Percentiles rank a stretch among this genome's conserved stretches.
Conservation (phyloP, 2,113 vertebrate genomes). For the Camelus dromedarius region DNA sequence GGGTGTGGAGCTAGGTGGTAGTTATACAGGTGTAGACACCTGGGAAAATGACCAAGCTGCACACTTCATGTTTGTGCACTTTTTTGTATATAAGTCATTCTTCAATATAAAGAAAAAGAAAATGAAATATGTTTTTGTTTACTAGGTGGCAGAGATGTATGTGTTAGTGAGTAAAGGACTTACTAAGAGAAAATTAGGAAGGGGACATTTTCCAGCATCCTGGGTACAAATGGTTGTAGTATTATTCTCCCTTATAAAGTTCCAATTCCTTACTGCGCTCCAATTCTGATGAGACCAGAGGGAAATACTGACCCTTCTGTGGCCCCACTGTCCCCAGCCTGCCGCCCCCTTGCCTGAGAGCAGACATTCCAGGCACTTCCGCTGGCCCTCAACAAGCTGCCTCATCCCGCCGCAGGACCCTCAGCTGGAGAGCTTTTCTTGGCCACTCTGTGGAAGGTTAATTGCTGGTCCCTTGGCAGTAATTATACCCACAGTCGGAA, state of each 20-base stretch:
- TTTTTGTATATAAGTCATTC: background rate
- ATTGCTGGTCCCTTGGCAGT: conserved; percentile 27
- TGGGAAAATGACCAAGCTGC: background rate
- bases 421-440: background rate
- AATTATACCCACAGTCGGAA: conserved; percentile 64
- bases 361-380: background rate
- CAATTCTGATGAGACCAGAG: background rate
- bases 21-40: background rate
- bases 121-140: background rate
- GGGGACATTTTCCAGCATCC: background rate
- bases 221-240: rapidly evolving
- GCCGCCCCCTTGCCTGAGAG: background rate
- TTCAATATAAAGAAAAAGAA: background rate
- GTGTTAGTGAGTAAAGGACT: background rate
- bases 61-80: too few relatives aligned
- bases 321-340: background rate
- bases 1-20: background rate
- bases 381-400: background rate
- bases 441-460: conserved; percentile 1
- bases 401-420: background rate
- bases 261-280: background rate
- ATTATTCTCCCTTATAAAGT: rapidly evolving
- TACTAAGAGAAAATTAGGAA: background rate
- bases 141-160: rapidly evolving
- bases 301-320: background rate